Base-by-base conservation (phyloP, 2,113 vertebrate species). In the Lonchura striata region DNA sequence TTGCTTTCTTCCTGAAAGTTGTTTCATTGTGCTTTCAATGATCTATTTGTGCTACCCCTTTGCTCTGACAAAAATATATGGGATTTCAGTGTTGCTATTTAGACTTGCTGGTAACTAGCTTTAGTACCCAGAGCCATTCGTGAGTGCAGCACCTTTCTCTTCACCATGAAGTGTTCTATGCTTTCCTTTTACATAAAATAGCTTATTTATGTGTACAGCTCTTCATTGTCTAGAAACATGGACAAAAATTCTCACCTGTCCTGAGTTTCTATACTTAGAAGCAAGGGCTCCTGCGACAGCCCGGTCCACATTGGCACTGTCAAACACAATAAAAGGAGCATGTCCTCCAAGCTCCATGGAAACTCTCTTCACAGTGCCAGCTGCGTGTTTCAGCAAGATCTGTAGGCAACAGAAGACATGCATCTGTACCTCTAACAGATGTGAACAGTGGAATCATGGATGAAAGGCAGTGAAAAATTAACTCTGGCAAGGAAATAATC, bases 261-360 rank as follows among this genome's bases (percentile, higher is more conserved):
- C 99, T 1, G 99, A 98, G 96, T 99, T 99, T 96, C 99, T 98
- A 44, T 98, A 99, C 93, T 99, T 99, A 15, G 99, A 99, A 4
- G 70, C 98, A 97, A 99, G 98, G 35, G 99, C 99, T 68, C 99
- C 99, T 11, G 82, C 95, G 3, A 99, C 99, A 8, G 99, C 99
- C 56, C 49, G 94, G 95, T 99, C 99, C 41, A 99, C 95, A 0
- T 98, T 95, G 4, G 99, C 99, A 0, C 99, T 99, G 97, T 99
- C 97, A 27, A 99, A 99, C n/a, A 99, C 99, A 2, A 99, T 99
- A 96, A 99, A 99, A 3, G 99, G 99, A 50, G 99, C 99, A 2
- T 99, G 98, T 88, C 99, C 99, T 1, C 99, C 99, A 39, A 99
- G 98, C 97, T 99, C 99, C 99, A 99, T 99, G 61, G 99, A 99